phyloP scores from a whole-genome alignment of 2,888 invertebrate species.

The Prostheceraeus crozeri region DNA sequence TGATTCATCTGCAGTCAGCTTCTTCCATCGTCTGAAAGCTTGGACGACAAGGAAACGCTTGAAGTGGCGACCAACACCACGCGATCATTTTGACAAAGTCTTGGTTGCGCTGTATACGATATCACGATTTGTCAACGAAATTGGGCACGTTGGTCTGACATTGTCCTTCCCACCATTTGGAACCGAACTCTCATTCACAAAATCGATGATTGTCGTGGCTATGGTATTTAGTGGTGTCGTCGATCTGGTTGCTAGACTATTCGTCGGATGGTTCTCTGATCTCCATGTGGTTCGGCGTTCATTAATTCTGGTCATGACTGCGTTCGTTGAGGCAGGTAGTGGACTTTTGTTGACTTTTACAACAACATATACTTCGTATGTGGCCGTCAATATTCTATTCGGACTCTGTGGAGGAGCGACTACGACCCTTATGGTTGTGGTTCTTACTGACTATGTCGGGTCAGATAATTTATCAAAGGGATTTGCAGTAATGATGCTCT shows the following conservation, averaged over 20 bases:
- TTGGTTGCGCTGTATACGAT: no score
- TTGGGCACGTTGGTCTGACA: no score
- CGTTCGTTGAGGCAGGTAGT: constrained; percentile 32
- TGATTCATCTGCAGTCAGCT: no score
- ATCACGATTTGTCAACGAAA: no score
- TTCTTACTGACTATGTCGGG: constrained; percentile 34
- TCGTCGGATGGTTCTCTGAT: constrained; percentile 35
- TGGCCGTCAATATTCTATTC: constrained; percentile 29
- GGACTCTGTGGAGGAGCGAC: constrained; percentile 34
- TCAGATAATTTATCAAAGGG: constrained; percentile 26
- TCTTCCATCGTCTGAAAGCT: no score
- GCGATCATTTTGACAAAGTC: no score
- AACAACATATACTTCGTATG: constrained; percentile 7
- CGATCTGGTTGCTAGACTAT: constrained; percentile 30
- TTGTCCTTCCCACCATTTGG: no score
- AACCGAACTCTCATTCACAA: no score
- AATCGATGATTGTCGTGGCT: constrained; percentile 13
- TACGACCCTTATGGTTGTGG: constrained; percentile 37
- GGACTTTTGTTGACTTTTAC: constrained; percentile 25
- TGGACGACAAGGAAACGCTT: no score
- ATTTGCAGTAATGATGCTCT: constrained; percentile 35
- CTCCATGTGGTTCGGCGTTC: constrained; percentile 23
- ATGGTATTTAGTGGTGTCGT: constrained; percentile 29
- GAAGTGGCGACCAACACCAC: no score
- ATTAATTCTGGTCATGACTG: constrained; percentile 21